Evolutionary conservation across 2,797 vertebrate genomes (phyloP), one percentile per base, ranked within the genome.

Genomic region (Mallotus villosus): DNA sequence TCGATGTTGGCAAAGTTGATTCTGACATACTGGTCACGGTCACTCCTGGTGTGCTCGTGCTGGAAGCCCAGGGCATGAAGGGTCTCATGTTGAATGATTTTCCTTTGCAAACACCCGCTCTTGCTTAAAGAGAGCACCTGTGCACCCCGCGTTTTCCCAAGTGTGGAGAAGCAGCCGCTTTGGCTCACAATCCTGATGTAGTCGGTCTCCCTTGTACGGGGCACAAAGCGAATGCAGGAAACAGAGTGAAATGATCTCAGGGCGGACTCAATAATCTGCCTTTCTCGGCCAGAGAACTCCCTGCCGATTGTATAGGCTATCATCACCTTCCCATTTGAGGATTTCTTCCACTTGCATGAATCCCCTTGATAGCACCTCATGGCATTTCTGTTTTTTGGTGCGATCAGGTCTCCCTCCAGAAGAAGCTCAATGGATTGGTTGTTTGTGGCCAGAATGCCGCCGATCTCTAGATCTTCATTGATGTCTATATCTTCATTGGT

Each of bases 21-120:
- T 72, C 70, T 84, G 41, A 92, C 84, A 0, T 90, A 81, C 17
- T 80, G 41, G 46, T 91, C 89, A 60, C 89, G 84, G 75, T 89
- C 86, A 25, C 89, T 89, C 75, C 89, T 85, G 66, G 73, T 78
- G 63, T 91, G 87, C 2, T 90, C 89, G 1, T 90, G 86, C 67
- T 86, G 63, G 73, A 91, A 89, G 4, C 89, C 86, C 75, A 91
- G 69, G 14, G 85, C 78, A 0, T 89, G 86, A 0, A 87, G 78
- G 58, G 89, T 68, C 25, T 91, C 86, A 1, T 89, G 87, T 0
- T 90, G 85, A 73, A 89, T 85, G 57, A 89, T 27, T 69, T 86
- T 88, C 29, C 85, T 87, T 57, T 70, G 78, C 57, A 82, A 46
- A 71, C 90, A 91, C 14, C 88, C 83, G 69, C 17, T 70, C 67